phyloP scores from a whole-genome alignment of 2,888 invertebrate genomes.

The Leptothorax acervorum region DNA sequence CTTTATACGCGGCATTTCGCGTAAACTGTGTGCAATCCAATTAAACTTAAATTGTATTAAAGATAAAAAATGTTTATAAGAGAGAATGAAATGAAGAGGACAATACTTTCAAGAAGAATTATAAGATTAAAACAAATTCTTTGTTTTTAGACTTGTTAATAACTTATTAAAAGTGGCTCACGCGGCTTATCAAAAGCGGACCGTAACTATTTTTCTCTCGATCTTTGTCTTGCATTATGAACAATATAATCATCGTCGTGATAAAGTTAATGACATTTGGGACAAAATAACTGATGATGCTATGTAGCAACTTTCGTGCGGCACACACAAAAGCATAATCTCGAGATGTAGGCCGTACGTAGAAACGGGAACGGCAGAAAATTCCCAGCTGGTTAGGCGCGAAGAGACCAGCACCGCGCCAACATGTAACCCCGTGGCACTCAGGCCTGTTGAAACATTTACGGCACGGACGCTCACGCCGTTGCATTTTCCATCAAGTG shows the following conservation, averaged over 20 bases:
- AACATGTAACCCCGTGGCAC: conserved; percentile 40
- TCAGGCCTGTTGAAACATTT: conserved; percentile 53
- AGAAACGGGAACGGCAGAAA: conserved; percentile 12
- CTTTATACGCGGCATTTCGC: not conserved
- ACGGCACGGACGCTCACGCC: conserved; percentile 20
- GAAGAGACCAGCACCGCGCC: conserved; percentile 3
- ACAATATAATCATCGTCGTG: too few species aligned
- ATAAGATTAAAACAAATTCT: not conserved
- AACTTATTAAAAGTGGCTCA: not conserved
- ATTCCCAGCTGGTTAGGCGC: conserved; percentile 44
- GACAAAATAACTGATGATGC: not conserved
- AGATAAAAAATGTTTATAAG: not conserved
- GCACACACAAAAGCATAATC: conserved; percentile 20
- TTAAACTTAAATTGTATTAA: not conserved
- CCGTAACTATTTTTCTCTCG: not conserved
- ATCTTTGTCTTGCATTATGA: not conserved
- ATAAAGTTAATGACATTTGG: not conserved
- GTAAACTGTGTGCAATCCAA: not conserved
- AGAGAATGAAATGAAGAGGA: not conserved
- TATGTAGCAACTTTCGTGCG: not conserved
- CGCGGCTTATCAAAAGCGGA: not conserved
- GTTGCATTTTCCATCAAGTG: conserved; percentile 52
- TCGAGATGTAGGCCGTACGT: not conserved
- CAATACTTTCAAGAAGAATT: not conserved
- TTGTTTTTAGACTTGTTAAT: not conserved